These are phyloP conservation scores for Leucophenga varia DNA, from an alignment of 1,140 invertebrate species.

Conservation along the genomic window DNA sequence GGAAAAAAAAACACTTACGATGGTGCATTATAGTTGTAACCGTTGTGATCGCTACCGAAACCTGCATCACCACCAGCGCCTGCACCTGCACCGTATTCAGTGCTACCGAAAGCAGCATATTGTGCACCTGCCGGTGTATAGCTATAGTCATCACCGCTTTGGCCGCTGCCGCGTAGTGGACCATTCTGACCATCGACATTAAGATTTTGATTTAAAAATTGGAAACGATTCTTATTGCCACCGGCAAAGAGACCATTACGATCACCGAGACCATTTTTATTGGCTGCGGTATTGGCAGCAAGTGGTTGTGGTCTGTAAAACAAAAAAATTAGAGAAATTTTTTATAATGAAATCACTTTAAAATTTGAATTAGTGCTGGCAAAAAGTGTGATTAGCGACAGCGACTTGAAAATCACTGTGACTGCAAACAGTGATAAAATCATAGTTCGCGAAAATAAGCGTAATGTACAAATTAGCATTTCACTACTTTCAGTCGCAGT, in stretches of 20 bases:
- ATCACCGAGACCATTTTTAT: conserved; percentile 11
- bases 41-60: conserved; percentile 12
- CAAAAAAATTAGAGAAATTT: background rate
- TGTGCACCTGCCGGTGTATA: conserved; percentile 18
- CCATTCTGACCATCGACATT: conserved; percentile 30
- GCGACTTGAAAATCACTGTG: too few relatives aligned
- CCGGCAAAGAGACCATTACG: conserved; percentile 37
- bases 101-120: background rate
- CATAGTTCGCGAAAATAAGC: too few relatives aligned
- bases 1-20: conserved; percentile 1
- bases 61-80: background rate
- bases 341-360: too few relatives aligned
- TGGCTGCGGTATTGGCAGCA: background rate
- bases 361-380: too few relatives aligned
- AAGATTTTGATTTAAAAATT: conserved; percentile 45
- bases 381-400: too few relatives aligned
- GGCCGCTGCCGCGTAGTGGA: conserved; percentile 40
- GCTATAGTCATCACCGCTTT: conserved; percentile 49
- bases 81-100: background rate
- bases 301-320: conserved; percentile 35
- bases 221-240: conserved; percentile 46
- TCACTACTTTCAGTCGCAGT: too few relatives aligned
- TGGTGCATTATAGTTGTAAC: conserved; percentile 38
- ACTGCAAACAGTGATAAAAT: too few relatives aligned
- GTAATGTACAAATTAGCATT: too few relatives aligned